phyloP scores from a whole-genome alignment of 2,113 vertebrate genomes.

The Glaucomys volans region DNA sequence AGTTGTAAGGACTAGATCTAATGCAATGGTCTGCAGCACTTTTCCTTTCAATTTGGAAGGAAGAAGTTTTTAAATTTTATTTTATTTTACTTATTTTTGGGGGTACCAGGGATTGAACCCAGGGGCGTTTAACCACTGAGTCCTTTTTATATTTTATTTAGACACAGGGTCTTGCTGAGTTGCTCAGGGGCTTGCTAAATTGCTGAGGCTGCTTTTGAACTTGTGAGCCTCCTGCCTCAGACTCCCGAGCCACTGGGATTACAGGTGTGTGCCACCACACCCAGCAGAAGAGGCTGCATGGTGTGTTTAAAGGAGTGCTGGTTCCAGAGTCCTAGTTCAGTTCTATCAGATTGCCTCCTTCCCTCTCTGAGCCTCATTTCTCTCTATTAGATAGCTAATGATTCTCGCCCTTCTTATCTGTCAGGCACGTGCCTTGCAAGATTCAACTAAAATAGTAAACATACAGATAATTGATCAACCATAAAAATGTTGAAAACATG shows the following conservation, averaged over 20 bases:
- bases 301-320: not conserved
- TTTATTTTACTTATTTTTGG: no score
- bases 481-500: not conserved
- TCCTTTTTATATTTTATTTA: no score
- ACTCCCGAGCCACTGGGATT: no score
- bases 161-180: no score
- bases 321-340: not conserved
- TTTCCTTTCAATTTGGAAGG: conserved; percentile 20
- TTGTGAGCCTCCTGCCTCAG: no score
- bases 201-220: no score
- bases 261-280: no score
- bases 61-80: not conserved
- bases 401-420: not conserved
- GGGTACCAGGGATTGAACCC: no score
- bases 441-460: not conserved
- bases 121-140: no score
- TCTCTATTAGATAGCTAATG: not conserved
- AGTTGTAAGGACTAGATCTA: not conserved
- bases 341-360: not conserved
- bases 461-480: not conserved
- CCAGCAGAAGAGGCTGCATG: not conserved
- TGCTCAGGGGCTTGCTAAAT: no score
- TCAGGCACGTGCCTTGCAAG: not conserved
- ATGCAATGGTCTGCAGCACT: not conserved
- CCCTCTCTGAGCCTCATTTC: not conserved